Conservation (phyloP, 2,113 vertebrate species). For the Phyllostomus discolor region DNA sequence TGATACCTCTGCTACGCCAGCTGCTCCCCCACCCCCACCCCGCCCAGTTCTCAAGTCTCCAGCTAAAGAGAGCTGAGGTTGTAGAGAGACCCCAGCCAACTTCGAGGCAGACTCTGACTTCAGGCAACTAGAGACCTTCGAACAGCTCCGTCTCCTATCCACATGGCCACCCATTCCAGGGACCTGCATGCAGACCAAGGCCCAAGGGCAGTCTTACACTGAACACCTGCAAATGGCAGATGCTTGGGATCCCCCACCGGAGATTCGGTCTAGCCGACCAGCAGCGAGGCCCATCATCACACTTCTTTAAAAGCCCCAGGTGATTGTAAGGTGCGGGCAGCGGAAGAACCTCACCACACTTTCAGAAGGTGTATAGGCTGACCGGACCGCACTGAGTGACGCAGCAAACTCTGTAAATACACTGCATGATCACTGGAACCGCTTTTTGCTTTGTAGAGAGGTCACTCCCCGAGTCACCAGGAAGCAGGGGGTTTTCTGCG, state of each 20-base stretch:
- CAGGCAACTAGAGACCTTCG: background rate
- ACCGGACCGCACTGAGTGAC: background rate
- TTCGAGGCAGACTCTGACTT: background rate
- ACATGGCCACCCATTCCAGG: background rate
- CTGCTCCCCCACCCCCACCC: background rate
- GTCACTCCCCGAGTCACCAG: slow-evolving; percentile 65
- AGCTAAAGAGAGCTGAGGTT: background rate
- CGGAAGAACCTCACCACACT: rapidly evolving
- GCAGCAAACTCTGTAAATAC: background rate
- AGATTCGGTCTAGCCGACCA: background rate
- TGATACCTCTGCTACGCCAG: background rate
- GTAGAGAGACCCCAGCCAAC: background rate
- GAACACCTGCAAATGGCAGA: background rate
- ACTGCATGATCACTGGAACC: slow-evolving; percentile 34
- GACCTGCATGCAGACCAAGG: background rate
- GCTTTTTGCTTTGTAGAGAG: slow-evolving; percentile 68
- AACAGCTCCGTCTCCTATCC: background rate
- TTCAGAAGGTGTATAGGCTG: background rate
- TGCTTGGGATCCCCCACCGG: background rate
- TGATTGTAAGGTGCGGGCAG: background rate
- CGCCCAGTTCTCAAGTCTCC: background rate
- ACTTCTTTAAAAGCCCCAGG: background rate
- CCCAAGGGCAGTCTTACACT: background rate
- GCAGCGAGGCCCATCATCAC: background rate
- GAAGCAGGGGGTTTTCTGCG: slow-evolving; percentile 74